Evolutionary conservation across 1,140 invertebrate species (phyloP), one percentile per base, ranked within the genome.

Genomic region (Pseudachorutes palmiensis): DNA sequence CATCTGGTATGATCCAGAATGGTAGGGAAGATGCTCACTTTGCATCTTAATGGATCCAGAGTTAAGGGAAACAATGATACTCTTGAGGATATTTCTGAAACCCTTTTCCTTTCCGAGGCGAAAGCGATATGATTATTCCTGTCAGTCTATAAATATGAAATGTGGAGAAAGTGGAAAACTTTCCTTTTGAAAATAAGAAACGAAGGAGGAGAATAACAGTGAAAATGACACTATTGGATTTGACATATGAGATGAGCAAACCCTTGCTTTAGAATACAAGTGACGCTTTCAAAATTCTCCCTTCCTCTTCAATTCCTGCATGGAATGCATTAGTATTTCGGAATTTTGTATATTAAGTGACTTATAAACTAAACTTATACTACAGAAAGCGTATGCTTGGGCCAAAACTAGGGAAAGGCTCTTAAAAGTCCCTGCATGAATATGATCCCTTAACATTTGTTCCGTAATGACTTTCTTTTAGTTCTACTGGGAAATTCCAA

Each of bases 231-330:
- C 58, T 28, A 60, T 60, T 60, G 58, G 24, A 32, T 29, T 60
- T 60, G 58, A 60, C 58, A 24, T 60, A 60, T 12, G 58, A 60
- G 58, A 55, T 55, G 58, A 60, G 26, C 24, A 60, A 24, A 60
- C n/a, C n/a, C n/a, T n/a, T n/a, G n/a, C n/a, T n/a, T n/a, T n/a
- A n/a, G 24, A 55, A 24, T 14, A 14, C 9, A 55, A 55, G 24
- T 55, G 51, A 26, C 24, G 51, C 51, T 41, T 41, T 41, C 5
- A 41, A 41, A 9, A 9, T 19, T 19, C 19, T 41, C 19, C 36
- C 19, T 5, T 22, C 24, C 24, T 55, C 51, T 55, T 26, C 51
- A 14, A 12, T 14, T 55, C 14, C 24, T 22, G 5, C 36, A 41
- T n/a, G 19, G 36, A 9, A 19, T 41, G 36, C 36, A 41, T 41